phyloP scores from a whole-genome alignment of 1,140 invertebrate species.

The Drosophila trapezifrons region DNA sequence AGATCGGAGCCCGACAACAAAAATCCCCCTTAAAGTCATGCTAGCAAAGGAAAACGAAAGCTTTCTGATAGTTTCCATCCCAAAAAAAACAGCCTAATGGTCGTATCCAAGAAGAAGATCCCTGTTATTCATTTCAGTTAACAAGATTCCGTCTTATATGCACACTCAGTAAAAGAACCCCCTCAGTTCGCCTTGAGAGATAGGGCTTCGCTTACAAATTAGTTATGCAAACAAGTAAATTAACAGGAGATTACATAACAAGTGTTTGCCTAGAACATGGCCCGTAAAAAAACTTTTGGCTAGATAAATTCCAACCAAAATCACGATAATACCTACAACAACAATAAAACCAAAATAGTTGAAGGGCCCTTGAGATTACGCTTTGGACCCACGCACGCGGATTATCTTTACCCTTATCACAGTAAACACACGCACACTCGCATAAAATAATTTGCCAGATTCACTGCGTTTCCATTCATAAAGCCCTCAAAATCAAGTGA shows the following conservation, averaged over 20 bases:
- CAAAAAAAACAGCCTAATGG: background rate
- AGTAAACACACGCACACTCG: conserved; percentile 15
- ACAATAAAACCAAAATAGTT: conserved; percentile 3
- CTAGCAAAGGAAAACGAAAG: background rate
- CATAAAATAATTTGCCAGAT: conserved; percentile 14
- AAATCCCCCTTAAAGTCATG: background rate
- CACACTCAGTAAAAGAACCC: conserved; percentile 1
- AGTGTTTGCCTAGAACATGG: conserved; percentile 14
- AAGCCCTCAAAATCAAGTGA: conserved; percentile 9
- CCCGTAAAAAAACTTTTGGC: background rate
- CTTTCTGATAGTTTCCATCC: background rate
- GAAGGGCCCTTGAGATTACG: conserved; percentile 38
- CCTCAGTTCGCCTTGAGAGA: conserved; percentile 8
- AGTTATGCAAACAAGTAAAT: conserved; percentile 29
- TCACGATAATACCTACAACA: conserved; percentile 17
- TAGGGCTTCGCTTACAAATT: conserved; percentile 25
- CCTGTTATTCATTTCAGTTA: background rate
- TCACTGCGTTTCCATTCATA: conserved; percentile 43
- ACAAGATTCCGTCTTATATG: background rate
- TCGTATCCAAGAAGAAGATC: background rate
- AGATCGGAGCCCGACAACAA: too few relatives aligned
- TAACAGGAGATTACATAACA: conserved; percentile 36
- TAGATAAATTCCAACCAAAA: conserved; percentile 24
- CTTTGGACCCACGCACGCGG: conserved; percentile 12
- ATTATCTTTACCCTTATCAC: conserved; percentile 38